phyloP scores from a whole-genome alignment of 2,113 vertebrate species.

The Balaenoptera acutorostrata region DNA sequence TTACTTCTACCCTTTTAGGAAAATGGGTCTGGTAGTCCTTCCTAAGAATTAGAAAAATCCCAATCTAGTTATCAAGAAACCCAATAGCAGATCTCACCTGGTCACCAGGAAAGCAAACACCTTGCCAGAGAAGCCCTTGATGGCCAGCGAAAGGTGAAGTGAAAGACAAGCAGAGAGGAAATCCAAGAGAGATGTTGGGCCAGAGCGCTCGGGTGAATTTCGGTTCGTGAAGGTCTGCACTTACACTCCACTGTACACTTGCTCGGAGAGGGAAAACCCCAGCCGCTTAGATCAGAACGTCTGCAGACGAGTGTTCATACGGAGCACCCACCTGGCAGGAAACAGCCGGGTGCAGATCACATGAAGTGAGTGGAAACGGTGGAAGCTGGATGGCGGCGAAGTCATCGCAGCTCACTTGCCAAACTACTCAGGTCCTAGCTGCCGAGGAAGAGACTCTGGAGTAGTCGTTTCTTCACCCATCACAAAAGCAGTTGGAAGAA shows the following conservation, averaged over 20 bases:
- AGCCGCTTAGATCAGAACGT: background rate
- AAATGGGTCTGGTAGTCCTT: background rate
- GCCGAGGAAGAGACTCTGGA: background rate
- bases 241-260: rapidly evolving
- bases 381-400: background rate
- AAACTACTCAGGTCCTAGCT: background rate
- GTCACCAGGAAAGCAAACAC: background rate
- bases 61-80: background rate
- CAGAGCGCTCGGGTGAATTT: background rate
- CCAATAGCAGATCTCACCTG: background rate
- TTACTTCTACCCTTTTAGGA: background rate
- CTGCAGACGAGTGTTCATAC: background rate
- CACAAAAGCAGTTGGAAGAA: background rate
- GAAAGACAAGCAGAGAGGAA: background rate
- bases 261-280: background rate
- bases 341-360: background rate
- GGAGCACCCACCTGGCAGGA: background rate
- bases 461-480: background rate
- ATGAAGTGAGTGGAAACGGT: background rate
- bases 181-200: background rate
- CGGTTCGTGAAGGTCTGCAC: background rate
- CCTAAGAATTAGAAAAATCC: background rate
- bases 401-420: background rate
- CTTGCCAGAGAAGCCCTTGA: background rate
- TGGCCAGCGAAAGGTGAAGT: background rate